Conservation (phyloP, 2,797 vertebrate species). For the Loris lydekkerianus region DNA sequence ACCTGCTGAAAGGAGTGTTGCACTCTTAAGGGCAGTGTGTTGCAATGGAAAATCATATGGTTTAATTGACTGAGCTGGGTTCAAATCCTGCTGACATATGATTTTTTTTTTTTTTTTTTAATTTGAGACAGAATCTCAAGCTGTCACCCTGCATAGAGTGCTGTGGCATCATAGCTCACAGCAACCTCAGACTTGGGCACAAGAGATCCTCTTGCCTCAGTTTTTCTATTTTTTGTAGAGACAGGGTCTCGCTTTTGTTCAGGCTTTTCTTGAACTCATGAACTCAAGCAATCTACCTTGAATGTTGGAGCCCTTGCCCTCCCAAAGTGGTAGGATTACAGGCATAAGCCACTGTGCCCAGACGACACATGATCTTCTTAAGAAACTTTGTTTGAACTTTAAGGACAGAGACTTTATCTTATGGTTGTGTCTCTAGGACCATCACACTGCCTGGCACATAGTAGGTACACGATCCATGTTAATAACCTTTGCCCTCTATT, state of each 20-base stretch:
- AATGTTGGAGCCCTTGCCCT: too few species aligned
- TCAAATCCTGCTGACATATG: neutral
- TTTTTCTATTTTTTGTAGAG: too few species aligned
- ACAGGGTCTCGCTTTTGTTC: too few species aligned
- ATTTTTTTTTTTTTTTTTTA: neutral
- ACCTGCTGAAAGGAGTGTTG: neutral
- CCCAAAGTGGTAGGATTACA: too few species aligned
- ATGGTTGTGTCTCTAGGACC: neutral
- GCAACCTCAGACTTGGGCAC: neutral
- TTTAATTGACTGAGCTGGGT: conserved; percentile 17
- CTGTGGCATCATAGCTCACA: neutral
- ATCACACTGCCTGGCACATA: neutral
- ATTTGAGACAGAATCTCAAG: neutral
- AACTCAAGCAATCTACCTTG: too few species aligned
- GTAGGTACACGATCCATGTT: neutral
- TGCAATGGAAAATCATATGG: neutral
- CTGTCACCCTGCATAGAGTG: too few species aligned
- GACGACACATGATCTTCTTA: neutral
- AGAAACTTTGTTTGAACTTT: neutral
- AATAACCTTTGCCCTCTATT: neutral
- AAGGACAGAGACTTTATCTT: conserved; percentile 5
- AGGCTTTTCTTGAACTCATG: too few species aligned
- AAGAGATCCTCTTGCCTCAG: too few species aligned
- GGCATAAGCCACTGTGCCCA: too few species aligned
- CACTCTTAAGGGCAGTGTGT: neutral